These are phyloP conservation scores for Plutomurus gul DNA, from an alignment of 1,140 invertebrate genomes.

Conservation along the genomic window DNA sequence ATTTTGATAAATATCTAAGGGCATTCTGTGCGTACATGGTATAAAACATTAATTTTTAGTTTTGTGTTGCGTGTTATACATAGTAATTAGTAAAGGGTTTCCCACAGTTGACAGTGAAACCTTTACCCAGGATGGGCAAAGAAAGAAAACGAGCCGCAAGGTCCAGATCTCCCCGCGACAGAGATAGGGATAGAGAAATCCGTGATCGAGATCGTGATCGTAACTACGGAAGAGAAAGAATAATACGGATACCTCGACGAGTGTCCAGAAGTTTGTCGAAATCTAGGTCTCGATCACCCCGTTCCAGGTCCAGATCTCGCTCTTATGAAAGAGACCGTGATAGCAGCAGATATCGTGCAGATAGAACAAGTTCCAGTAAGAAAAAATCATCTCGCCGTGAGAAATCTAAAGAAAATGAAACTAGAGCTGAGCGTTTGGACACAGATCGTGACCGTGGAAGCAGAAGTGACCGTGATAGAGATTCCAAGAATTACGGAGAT, in stretches of 20 bases:
- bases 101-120: no score
- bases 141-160: slow-evolving; percentile 35
- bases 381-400: not conserved
- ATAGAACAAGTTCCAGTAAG: slow-evolving; percentile 7
- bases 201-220: not conserved
- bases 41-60: no score
- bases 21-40: no score
- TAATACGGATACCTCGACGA: not conserved
- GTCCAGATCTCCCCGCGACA: not conserved
- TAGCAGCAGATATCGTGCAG: slow-evolving; percentile 21
- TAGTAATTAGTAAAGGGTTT: no score
- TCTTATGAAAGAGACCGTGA: slow-evolving; percentile 23
- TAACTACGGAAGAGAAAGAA: not conserved
- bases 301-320: slow-evolving; percentile 28
- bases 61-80: no score
- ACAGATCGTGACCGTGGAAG: not conserved
- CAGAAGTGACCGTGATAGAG: not conserved
- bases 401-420: not conserved
- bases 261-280: not conserved
- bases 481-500: not conserved
- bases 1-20: no score
- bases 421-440: not conserved
- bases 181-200: not conserved
- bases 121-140: no score
- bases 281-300: not conserved